Base-by-base conservation (phyloP, 1,140 invertebrate genomes). In the Eupristina koningsbergeri region DNA sequence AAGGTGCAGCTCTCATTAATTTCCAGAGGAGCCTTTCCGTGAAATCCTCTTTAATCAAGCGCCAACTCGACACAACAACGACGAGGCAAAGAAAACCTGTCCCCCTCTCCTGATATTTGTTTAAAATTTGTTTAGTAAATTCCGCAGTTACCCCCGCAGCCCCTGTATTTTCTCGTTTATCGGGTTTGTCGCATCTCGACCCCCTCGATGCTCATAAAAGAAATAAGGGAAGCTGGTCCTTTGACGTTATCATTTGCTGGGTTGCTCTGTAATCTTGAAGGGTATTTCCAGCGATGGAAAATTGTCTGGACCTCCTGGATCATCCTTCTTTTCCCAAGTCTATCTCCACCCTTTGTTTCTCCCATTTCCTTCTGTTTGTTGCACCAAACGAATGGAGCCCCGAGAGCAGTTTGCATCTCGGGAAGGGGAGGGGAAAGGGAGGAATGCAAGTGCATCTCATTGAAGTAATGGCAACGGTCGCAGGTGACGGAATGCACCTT, bases 21-120 rank as follows among this genome's bases (percentile, higher is more conserved):
- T 81, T 74, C 67, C 29, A 19, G 67, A 73, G 34, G 19, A 53
- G 11, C 64, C 80, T 69, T 81, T 39, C 63, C n/a, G 11, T 71
- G 31, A 67, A 75, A 71, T 71, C 34, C 61, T 69, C 74, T 83
- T 71, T 83, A 78, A 83, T 78, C 81, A 78, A 82, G 81, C 71
- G 34, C 47, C 13, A 31, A 15, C 50, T 34, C 17, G 78, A n/a
- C 45, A 17, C 3, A 13, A 17, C 34, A 9, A 58, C 34, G 36
- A 67, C 39, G 29, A 45, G 75, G 45, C 61, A 69, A 53, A 79
- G 58, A 36, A 67, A 36, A 36, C 64, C 36, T 31, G 64, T 47
- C 8, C 17, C 11, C 74, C 31, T 69, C 39, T 31, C 75, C n/a
- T 29, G 1, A 50, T 61, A 34, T 61, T 76, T 76, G 47, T 76